Conservation (phyloP, 2,888 invertebrate genomes). For the Melipona bicolor region DNA sequence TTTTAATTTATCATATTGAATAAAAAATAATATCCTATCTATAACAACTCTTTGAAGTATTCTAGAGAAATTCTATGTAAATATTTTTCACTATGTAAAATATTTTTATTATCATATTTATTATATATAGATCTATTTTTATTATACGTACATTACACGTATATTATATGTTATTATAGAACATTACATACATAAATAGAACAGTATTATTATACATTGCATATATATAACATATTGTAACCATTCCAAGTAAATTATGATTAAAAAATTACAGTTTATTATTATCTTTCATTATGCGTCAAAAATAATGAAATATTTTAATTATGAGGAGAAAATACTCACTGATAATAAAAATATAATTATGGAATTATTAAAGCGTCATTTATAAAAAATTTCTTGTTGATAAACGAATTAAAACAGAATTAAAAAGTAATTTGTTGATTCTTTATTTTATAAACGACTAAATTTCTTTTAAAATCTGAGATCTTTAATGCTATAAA, state of each 20-base stretch:
- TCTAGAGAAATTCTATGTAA: no score
- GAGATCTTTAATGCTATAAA: neutral
- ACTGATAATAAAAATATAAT: neutral
- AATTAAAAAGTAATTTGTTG: neutral
- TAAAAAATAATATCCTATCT: neutral
- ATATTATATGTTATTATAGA: neutral
- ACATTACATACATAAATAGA: neutral
- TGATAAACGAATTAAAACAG: neutral
- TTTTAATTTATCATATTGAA: neutral
- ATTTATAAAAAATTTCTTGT: neutral
- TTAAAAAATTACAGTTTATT: neutral
- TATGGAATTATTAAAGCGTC: neutral
- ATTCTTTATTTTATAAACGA: neutral
- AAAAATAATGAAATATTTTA: neutral
- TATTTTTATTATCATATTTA: neutral
- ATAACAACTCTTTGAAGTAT: neutral
- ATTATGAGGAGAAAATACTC: neutral
- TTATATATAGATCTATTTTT: neutral
- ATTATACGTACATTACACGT: neutral
- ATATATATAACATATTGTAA: neutral
- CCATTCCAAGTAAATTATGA: no score
- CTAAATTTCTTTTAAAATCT: neutral
- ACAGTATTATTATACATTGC: neutral
- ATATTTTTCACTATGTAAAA: neutral
- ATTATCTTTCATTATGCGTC: neutral